A percentile compares a stretch with the other conserved stretches of the same genome.
phyloP scores from a whole-genome alignment of 2,888 invertebrate genomes.

The Trissonchulus sp. region DNA sequence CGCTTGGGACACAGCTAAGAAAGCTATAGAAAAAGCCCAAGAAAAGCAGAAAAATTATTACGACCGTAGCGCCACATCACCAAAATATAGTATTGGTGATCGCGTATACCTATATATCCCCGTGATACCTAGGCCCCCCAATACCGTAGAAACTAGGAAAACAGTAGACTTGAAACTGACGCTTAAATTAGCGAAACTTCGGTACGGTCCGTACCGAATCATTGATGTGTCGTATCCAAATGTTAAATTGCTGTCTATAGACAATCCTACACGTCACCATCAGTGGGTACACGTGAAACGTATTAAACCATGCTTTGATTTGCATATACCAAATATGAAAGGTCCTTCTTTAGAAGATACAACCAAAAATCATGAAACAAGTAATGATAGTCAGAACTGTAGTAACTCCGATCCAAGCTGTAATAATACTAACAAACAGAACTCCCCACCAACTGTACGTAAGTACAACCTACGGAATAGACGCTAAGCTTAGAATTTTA shows the following conservation, averaged over 20 bases:
- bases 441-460: too few species aligned
- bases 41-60: not conserved
- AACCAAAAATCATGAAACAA: too few species aligned
- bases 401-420: too few species aligned
- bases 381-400: too few species aligned
- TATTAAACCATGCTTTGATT: not conserved
- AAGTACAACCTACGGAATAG: too few species aligned
- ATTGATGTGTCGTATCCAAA: not conserved
- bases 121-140: not conserved
- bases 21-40: not conserved
- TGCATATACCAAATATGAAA: not conserved
- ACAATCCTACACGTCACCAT: not conserved
- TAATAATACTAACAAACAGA: too few species aligned
- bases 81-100: slow-evolving; percentile 2
- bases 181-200: not conserved
- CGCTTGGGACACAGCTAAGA: not conserved
- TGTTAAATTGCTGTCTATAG: not conserved
- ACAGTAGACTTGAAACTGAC: too few species aligned
- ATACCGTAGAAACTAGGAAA: too few species aligned
- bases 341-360: too few species aligned
- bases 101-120: not conserved
- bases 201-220: not conserved
- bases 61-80: not conserved
- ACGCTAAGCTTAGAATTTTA: too few species aligned
- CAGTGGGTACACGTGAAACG: not conserved